These are phyloP conservation scores for Globia sparganii DNA, from an alignment of 2,888 invertebrate genomes.

Conservation along the genomic window DNA sequence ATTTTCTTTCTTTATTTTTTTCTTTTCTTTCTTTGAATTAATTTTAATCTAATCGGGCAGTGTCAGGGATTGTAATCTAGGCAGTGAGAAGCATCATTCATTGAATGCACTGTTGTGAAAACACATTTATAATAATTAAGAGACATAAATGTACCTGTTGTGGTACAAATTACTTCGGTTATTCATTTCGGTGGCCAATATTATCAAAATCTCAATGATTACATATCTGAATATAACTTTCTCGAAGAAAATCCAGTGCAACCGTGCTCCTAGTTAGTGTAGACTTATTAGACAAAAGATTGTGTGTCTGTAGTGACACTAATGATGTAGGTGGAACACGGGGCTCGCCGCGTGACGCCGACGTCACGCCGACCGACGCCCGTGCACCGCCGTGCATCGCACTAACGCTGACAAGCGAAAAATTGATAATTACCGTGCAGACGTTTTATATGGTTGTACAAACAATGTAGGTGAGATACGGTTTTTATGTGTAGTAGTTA, in stretches of 20 bases:
- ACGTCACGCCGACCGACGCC: slow-evolving; percentile 3
- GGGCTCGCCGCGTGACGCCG: slow-evolving; percentile 36
- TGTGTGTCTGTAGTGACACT: neutral
- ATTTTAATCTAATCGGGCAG: neutral
- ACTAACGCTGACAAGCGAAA: slow-evolving; percentile 55
- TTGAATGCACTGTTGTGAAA: neutral
- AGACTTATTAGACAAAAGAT: slow-evolving; percentile 7
- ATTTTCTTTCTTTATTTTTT: too few species aligned
- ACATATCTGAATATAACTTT: neutral
- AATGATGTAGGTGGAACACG: slow-evolving; percentile 27
- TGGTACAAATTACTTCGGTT: neutral
- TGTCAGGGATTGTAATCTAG: neutral
- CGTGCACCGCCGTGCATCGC: slow-evolving; percentile 22
- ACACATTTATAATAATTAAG: neutral
- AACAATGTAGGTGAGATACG: slow-evolving; percentile 4
- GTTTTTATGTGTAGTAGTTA: neutral
- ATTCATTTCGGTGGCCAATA: neutral
- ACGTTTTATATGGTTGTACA: neutral
- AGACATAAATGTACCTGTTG: neutral
- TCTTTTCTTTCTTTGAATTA: too few species aligned
- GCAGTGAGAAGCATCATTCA: neutral
- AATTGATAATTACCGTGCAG: slow-evolving; percentile 48
- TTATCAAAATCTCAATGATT: neutral
- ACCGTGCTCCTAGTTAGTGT: slow-evolving; percentile 4
- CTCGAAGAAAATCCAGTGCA: neutral